phyloP scores from a whole-genome alignment of 2,113 vertebrate genomes.

The Chloebia gouldiae region DNA sequence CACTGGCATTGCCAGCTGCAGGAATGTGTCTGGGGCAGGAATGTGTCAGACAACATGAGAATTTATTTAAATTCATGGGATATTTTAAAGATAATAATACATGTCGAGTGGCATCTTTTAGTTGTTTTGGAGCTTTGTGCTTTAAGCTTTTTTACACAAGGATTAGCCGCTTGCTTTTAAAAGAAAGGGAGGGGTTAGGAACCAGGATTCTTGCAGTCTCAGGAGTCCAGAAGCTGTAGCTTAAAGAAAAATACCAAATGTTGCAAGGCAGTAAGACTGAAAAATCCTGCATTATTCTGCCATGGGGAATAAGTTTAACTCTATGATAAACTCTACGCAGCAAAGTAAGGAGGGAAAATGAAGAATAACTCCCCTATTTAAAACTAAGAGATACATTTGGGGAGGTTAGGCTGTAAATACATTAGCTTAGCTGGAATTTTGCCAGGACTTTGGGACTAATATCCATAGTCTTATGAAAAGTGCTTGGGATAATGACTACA shows the following conservation, averaged over 20 bases:
- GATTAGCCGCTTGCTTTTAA: constrained; percentile 20
- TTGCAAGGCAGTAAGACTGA: not conserved
- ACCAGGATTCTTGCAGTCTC: constrained; percentile 7
- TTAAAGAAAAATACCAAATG: constrained; percentile 49
- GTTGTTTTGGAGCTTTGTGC: constrained; percentile 45
- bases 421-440: constrained; percentile 49
- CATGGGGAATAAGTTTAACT: constrained; percentile 11
- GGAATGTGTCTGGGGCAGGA: not conserved
- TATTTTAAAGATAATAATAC: constrained; percentile 42
- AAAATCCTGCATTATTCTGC: constrained; percentile 14
- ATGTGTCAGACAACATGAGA: not conserved
- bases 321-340: not conserved
- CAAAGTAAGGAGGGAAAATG: not conserved
- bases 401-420: constrained; percentile 45
- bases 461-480: constrained; percentile 55
- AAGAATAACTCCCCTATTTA: constrained; percentile 22
- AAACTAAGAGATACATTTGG: constrained; percentile 13
- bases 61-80: not conserved
- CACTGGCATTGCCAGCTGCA: not conserved
- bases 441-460: constrained; percentile 60
- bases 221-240: constrained; percentile 28
- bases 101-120: constrained; percentile 7
- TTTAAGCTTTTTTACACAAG: constrained; percentile 42
- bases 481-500: constrained; percentile 53
- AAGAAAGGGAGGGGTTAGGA: constrained; percentile 8